phyloP scores from a whole-genome alignment of 2,888 invertebrate genomes.

The Elmis aenea region DNA sequence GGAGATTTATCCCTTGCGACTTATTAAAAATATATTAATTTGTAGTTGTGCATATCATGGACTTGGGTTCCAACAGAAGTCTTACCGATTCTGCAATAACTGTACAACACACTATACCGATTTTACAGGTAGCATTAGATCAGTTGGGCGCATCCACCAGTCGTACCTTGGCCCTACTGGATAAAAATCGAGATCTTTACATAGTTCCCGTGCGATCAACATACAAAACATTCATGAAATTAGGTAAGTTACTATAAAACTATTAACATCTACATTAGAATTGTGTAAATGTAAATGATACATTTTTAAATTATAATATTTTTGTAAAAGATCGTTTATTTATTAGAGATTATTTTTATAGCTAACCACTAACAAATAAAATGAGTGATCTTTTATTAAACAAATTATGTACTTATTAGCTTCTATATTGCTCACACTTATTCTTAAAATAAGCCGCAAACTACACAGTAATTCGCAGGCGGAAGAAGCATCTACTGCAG shows the following conservation, averaged over 20 bases:
- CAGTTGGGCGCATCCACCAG: conserved; percentile 75
- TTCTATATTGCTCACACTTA: too few relatives aligned
- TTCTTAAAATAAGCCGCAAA: too few relatives aligned
- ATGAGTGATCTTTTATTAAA: too few relatives aligned
- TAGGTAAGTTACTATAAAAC: conserved; percentile 54
- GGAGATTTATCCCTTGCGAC: too few relatives aligned
- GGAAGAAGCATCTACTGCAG: too few relatives aligned
- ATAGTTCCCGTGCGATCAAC: conserved; percentile 68
- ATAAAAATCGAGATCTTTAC: conserved; percentile 83
- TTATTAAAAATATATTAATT: too few relatives aligned
- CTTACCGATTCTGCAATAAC: conserved; percentile 70
- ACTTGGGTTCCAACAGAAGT: conserved; percentile 71
- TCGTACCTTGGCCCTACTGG: conserved; percentile 81
- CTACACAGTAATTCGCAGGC: too few relatives aligned
- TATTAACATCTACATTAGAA: background rate
- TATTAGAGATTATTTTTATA: too few relatives aligned
- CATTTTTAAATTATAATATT: conserved; percentile 30
- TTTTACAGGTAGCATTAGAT: conserved; percentile 79
- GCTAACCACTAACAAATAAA: too few relatives aligned
- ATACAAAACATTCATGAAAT: conserved; percentile 63
- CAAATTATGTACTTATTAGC: too few relatives aligned
- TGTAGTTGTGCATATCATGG: conserved; percentile 78
- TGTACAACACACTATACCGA: conserved; percentile 69
- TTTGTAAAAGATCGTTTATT: too few relatives aligned
- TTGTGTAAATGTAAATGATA: background rate